Conservation (phyloP, 2,888 invertebrate genomes). For the Silvanus unidentatus region DNA sequence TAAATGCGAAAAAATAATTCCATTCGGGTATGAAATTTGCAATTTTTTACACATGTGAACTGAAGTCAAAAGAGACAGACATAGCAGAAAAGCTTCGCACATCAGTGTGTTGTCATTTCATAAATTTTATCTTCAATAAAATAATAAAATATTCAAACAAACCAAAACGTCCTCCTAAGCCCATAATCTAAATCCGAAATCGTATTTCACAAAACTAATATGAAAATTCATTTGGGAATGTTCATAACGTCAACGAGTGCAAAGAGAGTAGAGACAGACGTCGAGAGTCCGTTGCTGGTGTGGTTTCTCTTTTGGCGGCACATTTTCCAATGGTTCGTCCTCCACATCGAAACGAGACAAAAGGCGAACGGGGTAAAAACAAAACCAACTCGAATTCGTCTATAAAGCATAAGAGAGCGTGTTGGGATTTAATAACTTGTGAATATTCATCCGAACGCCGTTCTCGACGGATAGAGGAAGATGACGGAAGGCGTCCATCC, state of each 20-base stretch:
- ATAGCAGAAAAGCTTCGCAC: no score
- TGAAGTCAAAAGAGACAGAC: no score
- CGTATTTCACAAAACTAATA: slow-evolving; percentile 40
- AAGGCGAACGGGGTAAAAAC: slow-evolving; percentile 9
- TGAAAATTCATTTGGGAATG: slow-evolving; percentile 23
- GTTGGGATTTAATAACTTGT: slow-evolving; percentile 49
- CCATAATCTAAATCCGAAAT: slow-evolving; percentile 40
- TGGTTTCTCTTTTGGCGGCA: no score
- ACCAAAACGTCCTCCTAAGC: slow-evolving; percentile 36
- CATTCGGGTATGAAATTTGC: no score
- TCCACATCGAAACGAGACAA: slow-evolving; percentile 4
- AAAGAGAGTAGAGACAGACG: no score
- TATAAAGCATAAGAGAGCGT: slow-evolving; percentile 41
- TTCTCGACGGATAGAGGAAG: slow-evolving; percentile 31
- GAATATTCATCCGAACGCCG: slow-evolving; percentile 45
- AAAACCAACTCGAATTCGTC: slow-evolving; percentile 22
- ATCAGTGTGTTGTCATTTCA: no score
- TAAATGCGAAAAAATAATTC: no score
- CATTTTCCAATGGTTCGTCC: background rate
- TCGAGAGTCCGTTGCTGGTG: slow-evolving; percentile 1
- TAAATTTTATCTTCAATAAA: slow-evolving; percentile 20
- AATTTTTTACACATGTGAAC: no score
- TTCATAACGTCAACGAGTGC: slow-evolving; percentile 20
- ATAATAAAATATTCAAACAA: slow-evolving; percentile 40
- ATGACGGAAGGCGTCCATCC: slow-evolving; percentile 22